Evolutionary conservation across 1,140 invertebrate genomes (phyloP), one percentile per base, ranked within the genome.

Genomic region (Zophobas atratus): DNA sequence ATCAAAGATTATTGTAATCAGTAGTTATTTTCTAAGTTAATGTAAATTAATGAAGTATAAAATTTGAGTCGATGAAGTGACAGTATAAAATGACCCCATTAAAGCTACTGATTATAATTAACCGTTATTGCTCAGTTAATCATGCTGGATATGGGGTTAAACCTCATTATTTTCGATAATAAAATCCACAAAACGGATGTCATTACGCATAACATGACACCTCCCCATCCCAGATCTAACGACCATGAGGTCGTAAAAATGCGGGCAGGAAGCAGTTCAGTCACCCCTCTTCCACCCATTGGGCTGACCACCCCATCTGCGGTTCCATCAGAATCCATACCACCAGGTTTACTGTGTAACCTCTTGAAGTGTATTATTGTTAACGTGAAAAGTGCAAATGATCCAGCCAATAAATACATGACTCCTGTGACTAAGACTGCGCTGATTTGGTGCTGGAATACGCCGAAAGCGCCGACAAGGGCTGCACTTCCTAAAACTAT

Each of bases 321-420:
- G 0, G 91, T 91, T 49, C 91, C 91, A 79, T 92, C 92, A 39
- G 88, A 85, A 83, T 88, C 84, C 77, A 87, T 74, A 63, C 79
- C 78, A 5, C 89, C 87, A 0, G 91, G 89, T 2, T 90, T 90
- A 4, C 91, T 91, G 81, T 95, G 93, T 55, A 92, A 90, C 6
- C 95, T 89, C 84, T 97, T 97, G 85, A 95, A 95, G 84, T 97
- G 93, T 82, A 97, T 96, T 84, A 97, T 97, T 87, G 94, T 94
- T 60, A 97, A 87, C 0, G 95, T 96, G 87, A 97, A 97, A 60
- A 96, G 89, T 38, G 94, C 94, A 84, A 97, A 97, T 0, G 95
- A 91, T 38, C 95, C 95, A 87, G 96, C 95, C 80, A 97, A 86
- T 33, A 97, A 87, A 87, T 97, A 97, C 94, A 97, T 96, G 36